Conservation (phyloP, 2,888 invertebrate genomes). For the Calephelis perditalis region DNA sequence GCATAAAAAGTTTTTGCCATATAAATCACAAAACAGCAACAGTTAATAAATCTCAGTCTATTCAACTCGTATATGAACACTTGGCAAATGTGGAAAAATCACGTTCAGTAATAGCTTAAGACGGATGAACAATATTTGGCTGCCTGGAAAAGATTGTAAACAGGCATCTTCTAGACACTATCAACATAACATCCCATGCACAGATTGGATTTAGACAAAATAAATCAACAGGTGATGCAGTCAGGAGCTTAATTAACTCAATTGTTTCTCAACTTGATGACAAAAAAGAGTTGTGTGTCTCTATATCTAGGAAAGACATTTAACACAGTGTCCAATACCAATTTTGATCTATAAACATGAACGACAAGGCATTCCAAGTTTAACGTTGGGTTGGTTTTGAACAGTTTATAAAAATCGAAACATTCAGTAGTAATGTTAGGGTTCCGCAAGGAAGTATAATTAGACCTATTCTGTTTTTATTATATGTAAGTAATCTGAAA, state of each 20-base stretch:
- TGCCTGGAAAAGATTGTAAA: background rate
- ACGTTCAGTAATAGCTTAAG: background rate
- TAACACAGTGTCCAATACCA: no score
- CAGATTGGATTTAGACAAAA: background rate
- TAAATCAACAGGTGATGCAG: background rate
- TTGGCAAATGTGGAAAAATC: background rate
- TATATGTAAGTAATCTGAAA: no score
- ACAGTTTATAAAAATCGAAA: no score
- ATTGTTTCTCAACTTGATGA: background rate
- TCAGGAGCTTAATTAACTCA: background rate
- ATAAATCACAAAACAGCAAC: background rate
- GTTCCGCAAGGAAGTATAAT: no score
- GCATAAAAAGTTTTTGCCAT: background rate
- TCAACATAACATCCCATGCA: background rate
- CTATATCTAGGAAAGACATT: no score
- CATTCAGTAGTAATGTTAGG: no score
- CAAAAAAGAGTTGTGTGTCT: no score
- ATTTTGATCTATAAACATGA: no score
- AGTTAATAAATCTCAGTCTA: background rate
- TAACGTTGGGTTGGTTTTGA: no score
- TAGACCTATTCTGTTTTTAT: no score
- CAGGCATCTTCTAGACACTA: background rate
- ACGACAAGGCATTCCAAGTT: no score
- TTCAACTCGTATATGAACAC: background rate
- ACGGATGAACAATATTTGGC: background rate